A percentile compares a stretch with the other conserved stretches of the same genome.
Conservation (phyloP, 1,140 invertebrate species). For the Drosophila saltans region DNA sequence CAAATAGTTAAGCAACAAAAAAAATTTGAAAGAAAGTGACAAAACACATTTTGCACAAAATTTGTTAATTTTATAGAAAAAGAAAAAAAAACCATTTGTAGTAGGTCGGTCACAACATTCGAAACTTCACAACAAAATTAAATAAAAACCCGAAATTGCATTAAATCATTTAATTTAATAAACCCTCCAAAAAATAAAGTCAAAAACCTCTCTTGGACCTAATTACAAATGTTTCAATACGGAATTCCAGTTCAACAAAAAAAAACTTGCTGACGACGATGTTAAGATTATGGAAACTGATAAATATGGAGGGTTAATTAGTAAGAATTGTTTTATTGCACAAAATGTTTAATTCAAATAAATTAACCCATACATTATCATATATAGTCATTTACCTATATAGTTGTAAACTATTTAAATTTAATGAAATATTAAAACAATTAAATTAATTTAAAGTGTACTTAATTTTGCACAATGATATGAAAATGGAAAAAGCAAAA, state of each 20-base stretch:
- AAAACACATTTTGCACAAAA: slow-evolving; percentile 21
- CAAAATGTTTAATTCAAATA: background rate
- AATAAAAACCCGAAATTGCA: slow-evolving; percentile 30
- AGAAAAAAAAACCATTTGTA: slow-evolving; percentile 21
- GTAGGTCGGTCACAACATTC: slow-evolving; percentile 55
- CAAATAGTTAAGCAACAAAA: slow-evolving; percentile 74
- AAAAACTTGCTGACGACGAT: too few species aligned
- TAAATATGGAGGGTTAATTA: background rate
- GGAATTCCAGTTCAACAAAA: too few species aligned
- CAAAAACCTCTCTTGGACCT: too few species aligned
- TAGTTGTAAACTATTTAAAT: slow-evolving; percentile 64
- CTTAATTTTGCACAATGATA: slow-evolving; percentile 14
- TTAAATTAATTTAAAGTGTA: slow-evolving; percentile 31
- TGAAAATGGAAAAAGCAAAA: background rate
- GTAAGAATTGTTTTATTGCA: slow-evolving; percentile 5
- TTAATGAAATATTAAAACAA: slow-evolving; percentile 51
- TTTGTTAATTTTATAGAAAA: slow-evolving; percentile 24
- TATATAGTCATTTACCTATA: slow-evolving; percentile 13
- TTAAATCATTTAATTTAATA: background rate
- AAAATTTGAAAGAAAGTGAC: slow-evolving; percentile 34
- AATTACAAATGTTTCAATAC: too few species aligned
- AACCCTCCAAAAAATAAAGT: too few species aligned
- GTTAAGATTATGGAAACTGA: background rate
- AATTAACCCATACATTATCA: slow-evolving; percentile 1
- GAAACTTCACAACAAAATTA: slow-evolving; percentile 61